Percentiles rank a stretch among this genome's conserved stretches.
Evolutionary conservation across 2,888 invertebrate species (phyloP).

Genomic region (Formica aserva): DNA sequence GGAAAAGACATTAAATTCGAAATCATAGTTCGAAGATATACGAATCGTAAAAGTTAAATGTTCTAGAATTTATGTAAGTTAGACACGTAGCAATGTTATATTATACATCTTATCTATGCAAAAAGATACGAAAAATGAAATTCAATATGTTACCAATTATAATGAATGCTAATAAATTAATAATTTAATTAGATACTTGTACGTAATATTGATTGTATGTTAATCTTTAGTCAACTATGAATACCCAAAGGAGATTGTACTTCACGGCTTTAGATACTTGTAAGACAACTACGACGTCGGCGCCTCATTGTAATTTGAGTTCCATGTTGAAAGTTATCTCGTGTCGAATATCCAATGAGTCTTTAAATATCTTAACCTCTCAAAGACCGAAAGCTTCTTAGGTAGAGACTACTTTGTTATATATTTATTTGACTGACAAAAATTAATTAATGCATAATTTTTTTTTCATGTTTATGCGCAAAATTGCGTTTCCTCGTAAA

Average conservation of each 20-base stretch:
- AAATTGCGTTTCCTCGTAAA: background rate
- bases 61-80: slow-evolving; percentile 1
- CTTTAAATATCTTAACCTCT: slow-evolving; percentile 44
- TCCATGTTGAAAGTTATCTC: slow-evolving; percentile 35
- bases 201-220: slow-evolving; percentile 20
- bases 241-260: slow-evolving; percentile 8
- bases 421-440: slow-evolving; percentile 15
- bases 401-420: background rate
- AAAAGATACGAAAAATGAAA: too few relatives aligned
- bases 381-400: slow-evolving; percentile 13
- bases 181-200: slow-evolving; percentile 8
- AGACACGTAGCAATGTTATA: background rate
- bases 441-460: background rate
- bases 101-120: background rate
- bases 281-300: slow-evolving; percentile 12
- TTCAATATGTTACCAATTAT: background rate
- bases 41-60: background rate
- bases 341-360: slow-evolving; percentile 51
- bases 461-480: background rate
- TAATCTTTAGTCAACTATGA: background rate
- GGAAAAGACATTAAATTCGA: slow-evolving; percentile 16
- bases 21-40: slow-evolving; percentile 10
- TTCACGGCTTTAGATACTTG: slow-evolving; percentile 15
- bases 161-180: background rate
- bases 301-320: slow-evolving; percentile 48